Percentiles rank a stretch among this genome's conserved stretches.
These are phyloP conservation scores for Genyomyrus donnyi DNA, from an alignment of 2,113 vertebrate species.

Conservation along the genomic window DNA sequence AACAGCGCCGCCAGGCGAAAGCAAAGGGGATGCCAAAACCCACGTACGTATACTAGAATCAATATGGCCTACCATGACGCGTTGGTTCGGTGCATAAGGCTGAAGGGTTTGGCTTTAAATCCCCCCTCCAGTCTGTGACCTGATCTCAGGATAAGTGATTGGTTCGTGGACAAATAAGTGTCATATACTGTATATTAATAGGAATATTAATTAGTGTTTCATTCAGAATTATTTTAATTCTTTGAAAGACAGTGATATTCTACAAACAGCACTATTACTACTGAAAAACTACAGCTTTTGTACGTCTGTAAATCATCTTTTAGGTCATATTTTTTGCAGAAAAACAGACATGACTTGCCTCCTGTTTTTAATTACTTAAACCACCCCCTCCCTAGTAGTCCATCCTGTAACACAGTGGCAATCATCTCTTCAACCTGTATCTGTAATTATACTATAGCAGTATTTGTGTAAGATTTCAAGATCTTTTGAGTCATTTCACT, in stretches of 20 bases:
- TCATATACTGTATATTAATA: neutral
- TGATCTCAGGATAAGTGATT: neutral
- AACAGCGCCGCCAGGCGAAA: conserved; percentile 13
- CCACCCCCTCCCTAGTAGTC: neutral
- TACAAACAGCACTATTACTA: neutral
- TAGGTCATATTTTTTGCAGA: neutral
- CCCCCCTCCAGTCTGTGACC: neutral
- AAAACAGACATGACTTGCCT: neutral
- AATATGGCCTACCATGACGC: neutral
- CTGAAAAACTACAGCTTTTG: neutral
- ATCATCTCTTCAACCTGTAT: neutral
- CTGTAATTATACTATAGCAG: neutral
- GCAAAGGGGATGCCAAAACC: neutral
- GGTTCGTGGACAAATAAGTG: neutral
- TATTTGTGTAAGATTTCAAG: neutral
- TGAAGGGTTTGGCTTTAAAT: neutral
- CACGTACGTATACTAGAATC: neutral
- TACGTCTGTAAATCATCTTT: neutral
- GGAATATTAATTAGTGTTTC: neutral
- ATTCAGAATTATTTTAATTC: neutral
- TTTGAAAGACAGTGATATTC: neutral
- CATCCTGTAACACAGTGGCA: neutral
- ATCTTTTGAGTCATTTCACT: neutral
- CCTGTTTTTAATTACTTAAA: neutral
- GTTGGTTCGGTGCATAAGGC: neutral